These are phyloP conservation scores for Lasiommata megera DNA, from an alignment of 2,888 invertebrate genomes.

Conservation along the genomic window DNA sequence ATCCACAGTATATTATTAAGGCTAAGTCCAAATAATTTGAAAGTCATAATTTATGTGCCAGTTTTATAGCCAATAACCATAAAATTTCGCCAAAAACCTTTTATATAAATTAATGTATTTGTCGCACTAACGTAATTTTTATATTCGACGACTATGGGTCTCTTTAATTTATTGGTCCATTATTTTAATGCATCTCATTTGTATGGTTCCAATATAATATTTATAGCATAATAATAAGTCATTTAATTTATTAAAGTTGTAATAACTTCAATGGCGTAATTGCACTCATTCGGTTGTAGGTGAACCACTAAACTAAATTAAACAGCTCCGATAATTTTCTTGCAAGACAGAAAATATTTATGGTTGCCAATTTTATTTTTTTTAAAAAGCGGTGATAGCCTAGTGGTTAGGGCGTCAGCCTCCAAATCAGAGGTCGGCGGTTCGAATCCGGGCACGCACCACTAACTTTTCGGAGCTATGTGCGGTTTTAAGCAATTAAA, in stretches of 20 bases:
- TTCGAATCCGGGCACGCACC: too few relatives aligned
- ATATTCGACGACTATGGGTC: constrained; percentile 13
- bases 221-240: neutral
- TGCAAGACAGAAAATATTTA: too few relatives aligned
- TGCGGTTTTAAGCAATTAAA: too few relatives aligned
- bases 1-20: constrained; percentile 4
- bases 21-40: constrained; percentile 17
- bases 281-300: neutral
- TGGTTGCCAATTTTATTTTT: too few relatives aligned
- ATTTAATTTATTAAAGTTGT: neutral
- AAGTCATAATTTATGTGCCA: constrained; percentile 24
- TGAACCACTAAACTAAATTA: neutral
- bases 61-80: constrained; percentile 31
- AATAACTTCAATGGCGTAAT: neutral
- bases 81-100: constrained; percentile 41
- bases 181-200: constrained; percentile 14
- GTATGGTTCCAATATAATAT: constrained; percentile 9
- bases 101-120: constrained; percentile 53
- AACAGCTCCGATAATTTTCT: too few relatives aligned
- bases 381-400: too few relatives aligned
- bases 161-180: constrained; percentile 15
- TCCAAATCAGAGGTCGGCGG: too few relatives aligned
- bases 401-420: too few relatives aligned
- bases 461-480: too few relatives aligned
- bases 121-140: constrained; percentile 19